Evolutionary conservation across 2,797 vertebrate species (phyloP).

Genomic region (Trachops cirrhosus): DNA sequence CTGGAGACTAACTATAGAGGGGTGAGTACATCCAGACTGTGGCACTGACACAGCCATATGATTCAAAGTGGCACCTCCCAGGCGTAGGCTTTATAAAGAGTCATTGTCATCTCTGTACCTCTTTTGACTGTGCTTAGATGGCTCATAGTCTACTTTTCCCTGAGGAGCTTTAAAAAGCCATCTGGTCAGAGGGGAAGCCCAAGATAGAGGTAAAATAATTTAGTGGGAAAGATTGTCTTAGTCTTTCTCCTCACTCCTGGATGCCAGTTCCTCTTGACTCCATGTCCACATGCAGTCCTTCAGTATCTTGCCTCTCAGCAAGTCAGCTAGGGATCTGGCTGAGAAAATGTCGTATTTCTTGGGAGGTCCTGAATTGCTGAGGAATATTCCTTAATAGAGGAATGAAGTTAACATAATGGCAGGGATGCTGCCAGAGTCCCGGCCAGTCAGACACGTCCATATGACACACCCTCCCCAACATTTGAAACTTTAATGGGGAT

Average conservation of each 20-base stretch:
- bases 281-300: background rate
- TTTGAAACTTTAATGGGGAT: background rate
- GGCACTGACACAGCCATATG: background rate
- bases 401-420: background rate
- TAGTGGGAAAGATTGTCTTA: background rate
- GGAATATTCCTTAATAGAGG: background rate
- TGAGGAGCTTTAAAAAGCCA: background rate
- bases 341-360: background rate
- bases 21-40: background rate
- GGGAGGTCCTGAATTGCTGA: background rate
- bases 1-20: background rate
- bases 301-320: background rate
- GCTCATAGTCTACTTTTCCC: background rate
- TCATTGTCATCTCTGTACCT: background rate
- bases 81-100: background rate
- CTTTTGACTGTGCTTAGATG: background rate
- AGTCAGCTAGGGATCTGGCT: background rate
- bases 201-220: background rate
- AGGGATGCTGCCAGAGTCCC: background rate
- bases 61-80: background rate
- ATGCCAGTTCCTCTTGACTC: background rate
- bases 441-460: too few species aligned
- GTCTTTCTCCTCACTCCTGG: background rate
- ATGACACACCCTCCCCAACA: background rate
- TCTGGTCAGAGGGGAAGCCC: background rate